Evolutionary conservation across 2,888 invertebrate species (phyloP), one percentile per base, ranked within the genome.

Genomic region (Microchrysa polita): DNA sequence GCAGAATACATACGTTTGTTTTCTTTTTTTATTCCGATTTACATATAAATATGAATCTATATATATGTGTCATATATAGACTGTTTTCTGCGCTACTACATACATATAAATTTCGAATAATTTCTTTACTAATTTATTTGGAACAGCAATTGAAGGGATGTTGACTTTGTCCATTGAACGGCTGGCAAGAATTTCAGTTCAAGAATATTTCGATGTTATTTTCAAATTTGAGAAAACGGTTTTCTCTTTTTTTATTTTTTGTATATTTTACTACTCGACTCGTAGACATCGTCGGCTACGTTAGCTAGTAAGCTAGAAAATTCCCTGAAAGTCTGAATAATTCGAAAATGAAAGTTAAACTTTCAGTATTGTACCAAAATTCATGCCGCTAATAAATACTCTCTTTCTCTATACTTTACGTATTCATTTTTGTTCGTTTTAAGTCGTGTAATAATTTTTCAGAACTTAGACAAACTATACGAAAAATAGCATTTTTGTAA

Each of bases 291-390:
- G 61, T 65, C 44, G 61, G n/a, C 34, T 61, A n/a, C 1, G 9
- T 61, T 34, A 40, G 14, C 22, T 65, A 14, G 48, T 48, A 22
- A 22, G 65, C 65, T 65, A 65, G 48, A 34, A 14, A 14, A 44
- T 53, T 0, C 67, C 27, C 55, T 52, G n/a, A 53, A 67, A 53
- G 34, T 18, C n/a, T 48, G 27, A 44, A 22, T 20, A 65, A n/a
- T 18, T 16, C 1, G 23, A n/a, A 16, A 53, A 7, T 34, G 27
- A 34, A 34, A 34, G 27, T 34, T 34, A 73, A 57, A 65, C 73
- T 73, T 73, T 73, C 55, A 65, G 57, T 73, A 73, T 73, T 73
- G 73, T 73, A 52, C 18, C 40, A 55, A 60, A 73, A 65, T 65
- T 73, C 73, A 55, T 73, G 73, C 65, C 55, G 57, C 73, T 72